A percentile compares a stretch with the other conserved stretches of the same genome.
Conservation (phyloP, 2,113 vertebrate genomes). For the Siniperca chuatsi region DNA sequence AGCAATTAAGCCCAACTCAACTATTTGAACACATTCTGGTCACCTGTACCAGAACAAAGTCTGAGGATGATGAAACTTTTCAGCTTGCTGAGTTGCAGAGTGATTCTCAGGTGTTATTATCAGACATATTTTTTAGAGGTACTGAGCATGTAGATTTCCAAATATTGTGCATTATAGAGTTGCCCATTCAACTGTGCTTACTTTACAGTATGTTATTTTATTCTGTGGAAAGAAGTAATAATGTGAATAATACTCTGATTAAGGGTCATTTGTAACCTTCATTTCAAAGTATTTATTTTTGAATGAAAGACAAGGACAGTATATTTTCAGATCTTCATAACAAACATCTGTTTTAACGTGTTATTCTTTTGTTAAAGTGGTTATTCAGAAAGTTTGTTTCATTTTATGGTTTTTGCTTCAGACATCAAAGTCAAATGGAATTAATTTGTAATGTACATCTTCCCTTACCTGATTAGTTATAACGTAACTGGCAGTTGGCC, state of each 20-base stretch:
- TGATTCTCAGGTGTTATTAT: background rate
- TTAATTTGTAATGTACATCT: background rate
- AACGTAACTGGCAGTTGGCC: background rate
- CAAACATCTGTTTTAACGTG: conserved; percentile 27
- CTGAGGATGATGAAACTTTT: background rate
- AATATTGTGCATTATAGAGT: background rate
- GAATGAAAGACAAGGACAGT: conserved; percentile 9
- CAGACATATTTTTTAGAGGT: background rate
- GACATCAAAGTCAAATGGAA: background rate
- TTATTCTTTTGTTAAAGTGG: conserved; percentile 7
- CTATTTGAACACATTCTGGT: background rate
- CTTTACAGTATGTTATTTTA: conserved; percentile 12
- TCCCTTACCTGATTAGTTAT: background rate
- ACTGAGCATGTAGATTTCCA: background rate
- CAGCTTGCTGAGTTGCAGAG: background rate
- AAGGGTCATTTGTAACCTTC: conserved; percentile 29
- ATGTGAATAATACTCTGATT: conserved; percentile 34
- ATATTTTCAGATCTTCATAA: conserved; percentile 48
- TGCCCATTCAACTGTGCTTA: background rate
- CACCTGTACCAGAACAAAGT: background rate
- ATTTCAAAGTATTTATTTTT: conserved; percentile 70
- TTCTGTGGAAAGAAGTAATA: background rate
- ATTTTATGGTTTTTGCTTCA: background rate
- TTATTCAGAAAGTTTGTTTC: background rate
- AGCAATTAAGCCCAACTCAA: conserved; percentile 6